phyloP scores from a whole-genome alignment of 2,113 vertebrate genomes.

The Pangasianodon hypophthalmus region DNA sequence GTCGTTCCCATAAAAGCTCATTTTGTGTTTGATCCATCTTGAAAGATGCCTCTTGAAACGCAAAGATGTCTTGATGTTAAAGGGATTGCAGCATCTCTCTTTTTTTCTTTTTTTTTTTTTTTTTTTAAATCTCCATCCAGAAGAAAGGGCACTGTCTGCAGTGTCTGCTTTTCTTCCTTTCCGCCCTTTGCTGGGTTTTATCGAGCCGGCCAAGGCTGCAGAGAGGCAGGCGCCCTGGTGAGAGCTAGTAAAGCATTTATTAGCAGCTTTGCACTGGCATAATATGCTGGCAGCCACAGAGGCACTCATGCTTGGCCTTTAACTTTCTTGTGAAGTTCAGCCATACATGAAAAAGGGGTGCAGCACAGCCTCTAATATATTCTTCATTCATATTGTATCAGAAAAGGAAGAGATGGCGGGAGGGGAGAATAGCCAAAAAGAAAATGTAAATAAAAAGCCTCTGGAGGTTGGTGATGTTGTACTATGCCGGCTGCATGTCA shows the following conservation, averaged over 20 bases:
- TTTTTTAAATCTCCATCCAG: slow-evolving; percentile 39
- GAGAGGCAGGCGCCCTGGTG: slow-evolving; percentile 83
- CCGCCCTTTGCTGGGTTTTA: slow-evolving; percentile 59
- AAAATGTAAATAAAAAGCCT: slow-evolving; percentile 68
- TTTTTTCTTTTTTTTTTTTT: slow-evolving; percentile 43
- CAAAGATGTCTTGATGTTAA: slow-evolving; percentile 59
- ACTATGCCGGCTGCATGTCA: slow-evolving; percentile 67
- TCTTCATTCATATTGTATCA: slow-evolving; percentile 72
- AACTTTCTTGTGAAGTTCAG: slow-evolving; percentile 80
- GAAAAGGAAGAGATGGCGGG: slow-evolving; percentile 46
- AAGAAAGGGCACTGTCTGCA: slow-evolving; percentile 63
- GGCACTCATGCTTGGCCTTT: slow-evolving; percentile 92
- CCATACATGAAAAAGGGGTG: slow-evolving; percentile 73
- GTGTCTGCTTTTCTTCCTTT: slow-evolving; percentile 62
- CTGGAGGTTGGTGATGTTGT: slow-evolving; percentile 45
- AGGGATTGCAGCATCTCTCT: slow-evolving; percentile 60
- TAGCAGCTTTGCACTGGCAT: slow-evolving; percentile 89
- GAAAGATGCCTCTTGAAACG: slow-evolving; percentile 59
- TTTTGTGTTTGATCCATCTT: slow-evolving; percentile 53
- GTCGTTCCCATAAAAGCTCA: slow-evolving; percentile 45
- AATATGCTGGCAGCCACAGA: slow-evolving; percentile 89
- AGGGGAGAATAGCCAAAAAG: slow-evolving; percentile 39
- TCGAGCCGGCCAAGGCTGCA: slow-evolving; percentile 70
- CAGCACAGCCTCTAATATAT: slow-evolving; percentile 66
- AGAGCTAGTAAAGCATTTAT: slow-evolving; percentile 95